These are phyloP conservation scores for Macaca mulatta DNA, from an alignment of 2,113 vertebrate species.

Conservation along the genomic window DNA sequence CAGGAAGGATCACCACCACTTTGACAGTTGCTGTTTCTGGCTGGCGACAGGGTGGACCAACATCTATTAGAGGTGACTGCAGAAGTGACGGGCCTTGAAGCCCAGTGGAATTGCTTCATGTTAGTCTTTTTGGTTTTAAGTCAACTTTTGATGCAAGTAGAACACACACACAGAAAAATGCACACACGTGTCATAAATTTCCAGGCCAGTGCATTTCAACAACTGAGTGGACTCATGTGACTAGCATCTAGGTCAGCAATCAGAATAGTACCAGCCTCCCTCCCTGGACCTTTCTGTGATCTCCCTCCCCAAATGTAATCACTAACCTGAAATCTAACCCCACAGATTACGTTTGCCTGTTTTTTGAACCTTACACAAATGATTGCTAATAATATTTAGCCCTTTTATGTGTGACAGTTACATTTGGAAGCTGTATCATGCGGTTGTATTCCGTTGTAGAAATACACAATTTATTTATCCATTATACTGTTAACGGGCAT, in stretches of 20 bases:
- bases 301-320: not conserved
- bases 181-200: fast-evolving
- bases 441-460: not conserved
- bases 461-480: not conserved
- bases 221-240: fast-evolving
- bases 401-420: not conserved
- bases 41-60: not conserved
- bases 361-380: not conserved
- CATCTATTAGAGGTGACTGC: not conserved
- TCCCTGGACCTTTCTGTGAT: not conserved
- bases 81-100: not conserved
- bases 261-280: too few relatives aligned
- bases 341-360: not conserved
- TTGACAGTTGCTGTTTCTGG: not conserved
- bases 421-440: not conserved
- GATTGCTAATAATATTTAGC: not conserved
- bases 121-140: not conserved
- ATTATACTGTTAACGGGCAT: not conserved
- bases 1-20: not conserved
- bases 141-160: not conserved
- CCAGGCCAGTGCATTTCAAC: not conserved
- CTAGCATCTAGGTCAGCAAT: too few relatives aligned
- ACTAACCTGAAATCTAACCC: not conserved
- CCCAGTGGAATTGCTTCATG: not conserved
- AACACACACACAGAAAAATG: not conserved